These are phyloP conservation scores for Drosophila nannoptera DNA, from an alignment of 1,140 invertebrate genomes.

Conservation along the genomic window DNA sequence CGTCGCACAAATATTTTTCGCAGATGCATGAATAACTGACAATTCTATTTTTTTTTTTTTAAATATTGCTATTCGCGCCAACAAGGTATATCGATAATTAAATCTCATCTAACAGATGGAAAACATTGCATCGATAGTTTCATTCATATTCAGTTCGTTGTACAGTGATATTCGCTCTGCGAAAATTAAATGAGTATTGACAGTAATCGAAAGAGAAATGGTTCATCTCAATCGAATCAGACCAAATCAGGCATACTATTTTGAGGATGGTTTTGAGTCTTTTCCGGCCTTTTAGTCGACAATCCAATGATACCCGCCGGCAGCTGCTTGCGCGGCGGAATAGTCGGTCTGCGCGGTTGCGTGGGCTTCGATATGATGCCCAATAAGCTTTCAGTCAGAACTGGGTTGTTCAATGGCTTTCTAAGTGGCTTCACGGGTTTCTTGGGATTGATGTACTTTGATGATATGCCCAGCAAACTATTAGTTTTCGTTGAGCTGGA, in stretches of 20 bases:
- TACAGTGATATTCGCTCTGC: no score
- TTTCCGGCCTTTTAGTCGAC: not conserved
- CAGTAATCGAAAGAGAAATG: not conserved
- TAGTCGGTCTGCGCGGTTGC: not conserved
- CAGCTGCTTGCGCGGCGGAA: not conserved
- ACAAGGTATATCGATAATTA: not conserved
- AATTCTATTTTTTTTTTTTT: not conserved
- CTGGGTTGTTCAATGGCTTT: not conserved
- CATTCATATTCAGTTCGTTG: no score
- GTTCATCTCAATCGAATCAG: not conserved
- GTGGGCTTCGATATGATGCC: not conserved
- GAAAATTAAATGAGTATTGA: not conserved
- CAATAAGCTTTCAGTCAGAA: not conserved
- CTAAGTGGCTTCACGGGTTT: not conserved
- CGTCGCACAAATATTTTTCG: no score
- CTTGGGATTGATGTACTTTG: not conserved
- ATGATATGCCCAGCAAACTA: not conserved
- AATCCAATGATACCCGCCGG: not conserved
- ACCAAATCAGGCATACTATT: not conserved
- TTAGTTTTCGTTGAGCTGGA: not conserved
- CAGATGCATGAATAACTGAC: no score
- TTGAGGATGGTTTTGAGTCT: not conserved
- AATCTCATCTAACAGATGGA: not conserved
- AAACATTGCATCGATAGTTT: not conserved
- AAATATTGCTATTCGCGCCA: not conserved